A percentile compares a stretch with the other conserved stretches of the same genome.
Evolutionary conservation across 53 echinoderm and acorn worm genomes (phyloP).

Genomic region (Echinarachnius parma): DNA sequence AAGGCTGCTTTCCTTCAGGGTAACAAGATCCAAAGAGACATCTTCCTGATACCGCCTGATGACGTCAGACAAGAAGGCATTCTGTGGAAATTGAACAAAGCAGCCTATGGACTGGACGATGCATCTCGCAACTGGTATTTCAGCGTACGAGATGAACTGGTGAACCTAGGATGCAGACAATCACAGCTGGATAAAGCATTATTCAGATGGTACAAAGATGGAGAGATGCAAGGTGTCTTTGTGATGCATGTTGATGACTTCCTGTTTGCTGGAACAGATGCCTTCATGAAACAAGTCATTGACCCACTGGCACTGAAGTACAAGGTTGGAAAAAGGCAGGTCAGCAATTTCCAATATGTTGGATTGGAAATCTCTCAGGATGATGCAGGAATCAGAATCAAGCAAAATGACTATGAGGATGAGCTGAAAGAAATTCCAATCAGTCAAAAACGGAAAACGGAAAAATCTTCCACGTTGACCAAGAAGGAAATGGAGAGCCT

Average conservation of each 20-base stretch:
- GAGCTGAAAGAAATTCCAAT: slow-evolving; percentile 42
- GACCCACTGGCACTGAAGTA: slow-evolving; percentile 33
- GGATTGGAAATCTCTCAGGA: slow-evolving; percentile 26
- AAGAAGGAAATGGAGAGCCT: slow-evolving; percentile 38
- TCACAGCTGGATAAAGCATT: slow-evolving; percentile 36
- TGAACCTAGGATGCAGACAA: slow-evolving; percentile 42
- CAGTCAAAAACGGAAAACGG: background rate
- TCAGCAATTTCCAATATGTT: slow-evolving; percentile 39
- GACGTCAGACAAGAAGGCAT: slow-evolving; percentile 48
- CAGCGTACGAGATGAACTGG: slow-evolving; percentile 38
- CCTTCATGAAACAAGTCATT: slow-evolving; percentile 31
- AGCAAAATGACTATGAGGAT: slow-evolving; percentile 24
- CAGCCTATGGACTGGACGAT: slow-evolving; percentile 58
- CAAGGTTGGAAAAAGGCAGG: slow-evolving; percentile 45
- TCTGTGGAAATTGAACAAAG: slow-evolving; percentile 41
- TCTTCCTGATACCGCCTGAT: slow-evolving; percentile 24
- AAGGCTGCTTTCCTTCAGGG: slow-evolving; percentile 51
- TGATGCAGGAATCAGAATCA: slow-evolving; percentile 27
- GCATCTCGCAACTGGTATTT: slow-evolving; percentile 54
- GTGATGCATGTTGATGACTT: slow-evolving; percentile 57
- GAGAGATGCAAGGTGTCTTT: slow-evolving; percentile 29
- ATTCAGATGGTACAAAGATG: slow-evolving; percentile 24
- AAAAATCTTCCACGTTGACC: slow-evolving; percentile 34
- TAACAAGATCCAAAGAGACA: slow-evolving; percentile 36
- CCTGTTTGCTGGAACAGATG: slow-evolving; percentile 48